phyloP scores from a whole-genome alignment of 2,113 vertebrate species.

The Mastomys coucha region DNA sequence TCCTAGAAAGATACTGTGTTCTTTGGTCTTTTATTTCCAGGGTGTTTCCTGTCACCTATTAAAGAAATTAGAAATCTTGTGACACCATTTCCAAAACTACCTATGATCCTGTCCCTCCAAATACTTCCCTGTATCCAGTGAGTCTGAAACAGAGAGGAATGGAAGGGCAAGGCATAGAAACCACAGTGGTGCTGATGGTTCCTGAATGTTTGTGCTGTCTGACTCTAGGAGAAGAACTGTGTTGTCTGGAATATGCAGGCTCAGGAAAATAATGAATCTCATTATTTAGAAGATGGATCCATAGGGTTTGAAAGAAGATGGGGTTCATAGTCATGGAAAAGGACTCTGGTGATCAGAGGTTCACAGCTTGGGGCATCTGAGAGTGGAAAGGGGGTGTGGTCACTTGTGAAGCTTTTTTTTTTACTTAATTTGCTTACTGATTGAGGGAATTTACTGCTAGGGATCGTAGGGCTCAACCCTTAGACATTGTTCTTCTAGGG shows the following conservation, averaged over 20 bases:
- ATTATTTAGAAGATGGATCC: background rate
- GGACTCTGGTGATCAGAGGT: background rate
- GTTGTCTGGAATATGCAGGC: background rate
- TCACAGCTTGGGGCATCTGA: background rate
- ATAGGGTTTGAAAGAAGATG: background rate
- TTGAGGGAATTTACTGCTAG: background rate
- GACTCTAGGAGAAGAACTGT: background rate
- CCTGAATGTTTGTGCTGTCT: background rate
- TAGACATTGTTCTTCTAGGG: background rate
- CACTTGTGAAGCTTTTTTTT: background rate
- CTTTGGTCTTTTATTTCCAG: background rate
- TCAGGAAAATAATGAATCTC: background rate
- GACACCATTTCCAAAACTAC: background rate
- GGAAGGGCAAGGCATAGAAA: background rate
- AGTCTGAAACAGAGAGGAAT: background rate
- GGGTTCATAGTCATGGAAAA: background rate
- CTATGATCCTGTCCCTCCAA: background rate
- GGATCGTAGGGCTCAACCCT: accelerated
- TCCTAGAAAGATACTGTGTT: background rate
- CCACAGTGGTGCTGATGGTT: background rate
- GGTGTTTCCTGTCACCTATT: background rate
- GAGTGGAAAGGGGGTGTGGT: background rate
- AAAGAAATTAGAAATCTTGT: background rate
- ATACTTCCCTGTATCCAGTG: background rate
- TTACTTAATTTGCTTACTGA: constrained; percentile 31